These are phyloP conservation scores for Ciconia boyciana DNA, from an alignment of 2,113 vertebrate species.

Conservation along the genomic window DNA sequence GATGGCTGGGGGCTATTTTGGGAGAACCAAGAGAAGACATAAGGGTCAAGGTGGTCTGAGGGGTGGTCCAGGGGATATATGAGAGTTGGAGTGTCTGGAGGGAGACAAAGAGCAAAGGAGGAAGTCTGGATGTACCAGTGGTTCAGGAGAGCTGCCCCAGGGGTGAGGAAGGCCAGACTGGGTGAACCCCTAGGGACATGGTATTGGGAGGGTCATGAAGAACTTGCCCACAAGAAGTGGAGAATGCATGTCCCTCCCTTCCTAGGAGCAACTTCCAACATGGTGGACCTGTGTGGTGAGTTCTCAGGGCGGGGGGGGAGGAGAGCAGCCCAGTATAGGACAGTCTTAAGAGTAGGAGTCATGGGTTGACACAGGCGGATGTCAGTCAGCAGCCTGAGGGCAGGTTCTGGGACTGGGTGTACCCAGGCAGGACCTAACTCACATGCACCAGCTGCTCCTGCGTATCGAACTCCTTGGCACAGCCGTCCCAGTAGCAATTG, in stretches of 20 bases:
- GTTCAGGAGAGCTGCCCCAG: background rate
- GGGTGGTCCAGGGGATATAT: too few species aligned
- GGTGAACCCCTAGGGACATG: background rate
- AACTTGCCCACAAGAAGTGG: background rate
- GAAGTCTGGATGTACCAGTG: background rate
- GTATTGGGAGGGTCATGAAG: too few species aligned
- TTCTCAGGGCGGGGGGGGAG: rapidly evolving
- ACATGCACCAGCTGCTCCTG: slow-evolving; percentile 97
- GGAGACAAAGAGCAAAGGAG: background rate
- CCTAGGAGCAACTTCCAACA: background rate
- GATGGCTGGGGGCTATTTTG: background rate
- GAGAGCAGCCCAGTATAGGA: background rate
- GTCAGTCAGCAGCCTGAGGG: background rate
- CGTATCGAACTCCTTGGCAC: slow-evolving; percentile 93
- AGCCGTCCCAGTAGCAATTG: slow-evolving; percentile 95
- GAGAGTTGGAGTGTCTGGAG: background rate
- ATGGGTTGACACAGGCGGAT: background rate
- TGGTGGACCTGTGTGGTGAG: rapidly evolving
- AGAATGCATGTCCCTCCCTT: background rate
- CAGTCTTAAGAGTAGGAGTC: background rate
- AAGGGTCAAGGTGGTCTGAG: background rate
- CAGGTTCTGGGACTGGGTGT: background rate
- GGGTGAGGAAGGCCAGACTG: background rate
- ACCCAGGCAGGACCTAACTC: slow-evolving; percentile 39
- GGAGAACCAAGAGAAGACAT: background rate